Percentiles rank a stretch among this genome's conserved stretches.
phyloP scores from a whole-genome alignment of 2,797 vertebrate genomes.

The Pantherophis alleghaniensis region DNA sequence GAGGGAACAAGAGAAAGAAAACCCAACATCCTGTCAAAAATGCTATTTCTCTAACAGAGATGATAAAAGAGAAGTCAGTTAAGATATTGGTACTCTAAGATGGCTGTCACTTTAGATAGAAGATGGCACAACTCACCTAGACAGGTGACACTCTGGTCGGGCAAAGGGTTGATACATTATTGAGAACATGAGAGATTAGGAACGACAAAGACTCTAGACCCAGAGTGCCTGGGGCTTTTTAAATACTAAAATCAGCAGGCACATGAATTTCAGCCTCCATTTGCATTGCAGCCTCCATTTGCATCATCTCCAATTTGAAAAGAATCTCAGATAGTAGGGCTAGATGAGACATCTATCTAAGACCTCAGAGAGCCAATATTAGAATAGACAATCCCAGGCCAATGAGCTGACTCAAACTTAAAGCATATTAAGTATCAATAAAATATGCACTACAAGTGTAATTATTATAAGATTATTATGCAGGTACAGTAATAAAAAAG shows the following conservation, averaged over 20 bases:
- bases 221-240: constrained; percentile 71
- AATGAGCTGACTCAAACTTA: not conserved
- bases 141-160: constrained; percentile 86
- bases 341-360: not conserved
- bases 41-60: constrained; percentile 79
- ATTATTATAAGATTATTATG: constrained; percentile 20
- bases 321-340: not conserved
- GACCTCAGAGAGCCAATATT: not conserved
- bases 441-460: constrained; percentile 43
- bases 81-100: constrained; percentile 86
- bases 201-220: constrained; percentile 70
- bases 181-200: constrained; percentile 69
- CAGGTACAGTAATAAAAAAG: fast-evolving
- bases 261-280: constrained; percentile 60
- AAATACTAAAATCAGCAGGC: constrained; percentile 65
- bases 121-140: constrained; percentile 85
- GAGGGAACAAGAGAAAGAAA: constrained; percentile 58
- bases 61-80: constrained; percentile 87
- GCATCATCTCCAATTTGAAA: constrained; percentile 15
- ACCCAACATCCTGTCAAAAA: constrained; percentile 71
- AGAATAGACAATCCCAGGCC: not conserved
- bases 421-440: constrained; percentile 39
- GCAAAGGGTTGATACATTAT: constrained; percentile 76
- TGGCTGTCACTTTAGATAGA: constrained; percentile 93
- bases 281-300: constrained; percentile 57